Conservation (phyloP, 2,888 invertebrate species). For the Dynastes tityus region DNA sequence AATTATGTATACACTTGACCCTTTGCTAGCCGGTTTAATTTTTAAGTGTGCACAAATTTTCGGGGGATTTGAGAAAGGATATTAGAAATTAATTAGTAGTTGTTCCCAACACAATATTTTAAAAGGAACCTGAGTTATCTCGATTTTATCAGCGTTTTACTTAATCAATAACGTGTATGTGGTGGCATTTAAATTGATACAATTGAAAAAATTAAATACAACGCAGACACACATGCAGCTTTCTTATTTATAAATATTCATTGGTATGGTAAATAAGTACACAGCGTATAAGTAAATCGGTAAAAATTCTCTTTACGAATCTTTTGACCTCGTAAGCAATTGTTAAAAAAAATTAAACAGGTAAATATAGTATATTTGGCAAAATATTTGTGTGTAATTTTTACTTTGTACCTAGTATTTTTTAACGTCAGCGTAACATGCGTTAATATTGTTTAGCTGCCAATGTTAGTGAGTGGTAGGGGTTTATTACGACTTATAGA, state of each 20-base stretch:
- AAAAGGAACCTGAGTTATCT: too few relatives aligned
- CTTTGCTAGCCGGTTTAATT: too few relatives aligned
- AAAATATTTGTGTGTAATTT: not conserved
- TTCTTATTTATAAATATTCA: conserved; percentile 41
- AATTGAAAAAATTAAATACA: not conserved
- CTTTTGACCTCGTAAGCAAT: conserved; percentile 2
- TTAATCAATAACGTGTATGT: not conserved
- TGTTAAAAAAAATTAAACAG: conserved; percentile 1
- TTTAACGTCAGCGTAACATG: not conserved
- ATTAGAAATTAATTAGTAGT: too few relatives aligned
- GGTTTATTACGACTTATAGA: conserved; percentile 16
- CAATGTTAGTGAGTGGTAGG: conserved; percentile 19
- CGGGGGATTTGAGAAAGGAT: too few relatives aligned
- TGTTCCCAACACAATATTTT: too few relatives aligned
- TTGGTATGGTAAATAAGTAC: not conserved
- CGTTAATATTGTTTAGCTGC: conserved; percentile 12
- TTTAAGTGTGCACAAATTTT: too few relatives aligned
- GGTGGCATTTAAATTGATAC: not conserved
- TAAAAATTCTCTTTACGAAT: not conserved
- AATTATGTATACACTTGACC: too few relatives aligned
- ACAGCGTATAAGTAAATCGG: not conserved
- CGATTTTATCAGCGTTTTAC: too few relatives aligned
- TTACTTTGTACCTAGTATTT: not conserved
- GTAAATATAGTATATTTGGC: not conserved
- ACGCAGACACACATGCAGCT: not conserved